Evolutionary conservation across 2,113 vertebrate species (phyloP).

Genomic region (Colossoma macropomum): DNA sequence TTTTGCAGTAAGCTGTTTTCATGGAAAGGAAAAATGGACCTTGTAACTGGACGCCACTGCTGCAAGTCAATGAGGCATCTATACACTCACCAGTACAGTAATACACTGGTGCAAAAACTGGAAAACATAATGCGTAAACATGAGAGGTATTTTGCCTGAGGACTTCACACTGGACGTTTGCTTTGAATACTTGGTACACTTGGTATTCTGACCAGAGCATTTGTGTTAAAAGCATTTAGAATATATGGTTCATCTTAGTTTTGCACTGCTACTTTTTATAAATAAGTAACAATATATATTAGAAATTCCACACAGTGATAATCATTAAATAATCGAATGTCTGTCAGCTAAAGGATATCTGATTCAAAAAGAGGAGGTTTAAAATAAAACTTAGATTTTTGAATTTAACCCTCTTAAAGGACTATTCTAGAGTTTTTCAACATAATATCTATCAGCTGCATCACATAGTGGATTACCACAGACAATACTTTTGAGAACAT

Average conservation of each 20-base stretch:
- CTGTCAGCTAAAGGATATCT: neutral
- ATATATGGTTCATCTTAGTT: neutral
- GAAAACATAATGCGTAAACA: neutral
- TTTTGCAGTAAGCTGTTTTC: conserved; percentile 6
- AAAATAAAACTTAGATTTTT: neutral
- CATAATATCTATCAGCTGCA: no score
- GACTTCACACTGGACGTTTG: neutral
- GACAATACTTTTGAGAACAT: no score
- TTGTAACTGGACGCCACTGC: neutral
- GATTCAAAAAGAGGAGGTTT: neutral
- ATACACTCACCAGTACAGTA: neutral
- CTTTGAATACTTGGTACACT: neutral
- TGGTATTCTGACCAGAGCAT: neutral
- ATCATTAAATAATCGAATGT: neutral
- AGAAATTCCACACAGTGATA: neutral
- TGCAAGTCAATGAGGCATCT: neutral
- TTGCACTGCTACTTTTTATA: no score
- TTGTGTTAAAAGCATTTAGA: neutral
- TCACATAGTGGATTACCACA: no score
- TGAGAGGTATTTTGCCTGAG: neutral
- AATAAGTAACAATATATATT: no score
- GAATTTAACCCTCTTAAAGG: no score
- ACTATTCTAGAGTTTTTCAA: no score
- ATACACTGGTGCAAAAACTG: neutral
- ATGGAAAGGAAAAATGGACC: conserved; percentile 1